These are phyloP conservation scores for Microtus richardsoni DNA, from an alignment of 2,113 vertebrate genomes.

Conservation along the genomic window DNA sequence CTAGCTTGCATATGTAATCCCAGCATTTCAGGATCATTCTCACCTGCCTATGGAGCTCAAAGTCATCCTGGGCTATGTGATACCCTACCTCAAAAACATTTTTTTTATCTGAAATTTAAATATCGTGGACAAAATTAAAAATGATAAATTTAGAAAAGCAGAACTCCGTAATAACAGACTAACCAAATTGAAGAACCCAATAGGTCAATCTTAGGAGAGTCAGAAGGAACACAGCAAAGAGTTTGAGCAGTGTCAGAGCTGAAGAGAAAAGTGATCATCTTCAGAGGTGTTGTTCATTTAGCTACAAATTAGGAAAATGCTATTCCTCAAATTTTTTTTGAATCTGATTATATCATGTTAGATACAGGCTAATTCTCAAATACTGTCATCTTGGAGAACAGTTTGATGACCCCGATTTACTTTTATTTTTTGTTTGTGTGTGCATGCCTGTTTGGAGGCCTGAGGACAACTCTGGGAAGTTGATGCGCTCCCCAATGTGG, in stretches of 20 bases:
- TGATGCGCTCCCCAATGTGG: background rate
- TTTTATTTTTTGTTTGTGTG: background rate
- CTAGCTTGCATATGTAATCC: background rate
- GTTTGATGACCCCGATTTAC: background rate
- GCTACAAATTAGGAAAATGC: background rate
- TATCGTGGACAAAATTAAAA: slow-evolving; percentile 36
- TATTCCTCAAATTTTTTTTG: background rate
- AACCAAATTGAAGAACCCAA: background rate
- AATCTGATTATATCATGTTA: slow-evolving; percentile 6
- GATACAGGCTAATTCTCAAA: background rate
- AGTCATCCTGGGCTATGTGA: background rate
- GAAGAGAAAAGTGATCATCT: slow-evolving; percentile 14
- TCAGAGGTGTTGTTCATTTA: background rate
- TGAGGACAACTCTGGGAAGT: background rate
- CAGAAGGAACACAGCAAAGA: background rate
- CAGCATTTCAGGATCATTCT: background rate
- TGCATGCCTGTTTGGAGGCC: too few species aligned
- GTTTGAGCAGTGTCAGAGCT: background rate
- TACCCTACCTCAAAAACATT: background rate
- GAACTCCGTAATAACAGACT: background rate
- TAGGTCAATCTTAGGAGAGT: background rate
- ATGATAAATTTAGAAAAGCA: slow-evolving; percentile 12
- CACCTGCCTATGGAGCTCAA: background rate
- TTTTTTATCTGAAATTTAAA: background rate
- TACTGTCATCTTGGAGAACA: background rate